phyloP scores from a whole-genome alignment of 2,113 vertebrate genomes.

The Neodon shergylaensis region DNA sequence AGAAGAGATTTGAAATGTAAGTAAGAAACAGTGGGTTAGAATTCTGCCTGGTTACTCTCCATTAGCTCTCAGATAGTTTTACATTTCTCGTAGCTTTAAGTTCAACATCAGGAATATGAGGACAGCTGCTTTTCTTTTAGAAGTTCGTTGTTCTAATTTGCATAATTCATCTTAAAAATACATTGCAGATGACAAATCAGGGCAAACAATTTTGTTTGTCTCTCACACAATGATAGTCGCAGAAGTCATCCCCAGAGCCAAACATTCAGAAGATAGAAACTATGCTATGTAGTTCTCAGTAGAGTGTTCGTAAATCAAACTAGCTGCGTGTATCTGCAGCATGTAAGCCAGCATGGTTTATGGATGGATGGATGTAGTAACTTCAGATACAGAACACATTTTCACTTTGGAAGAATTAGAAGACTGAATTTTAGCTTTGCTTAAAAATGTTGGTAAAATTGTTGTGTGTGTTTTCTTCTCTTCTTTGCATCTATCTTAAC shows the following conservation, averaged over 20 bases:
- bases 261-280: background rate
- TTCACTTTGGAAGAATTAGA: background rate
- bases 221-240: background rate
- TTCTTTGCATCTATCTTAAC: background rate
- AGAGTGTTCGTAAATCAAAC: background rate
- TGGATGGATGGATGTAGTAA: background rate
- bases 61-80: background rate
- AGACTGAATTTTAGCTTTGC: background rate
- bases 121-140: background rate
- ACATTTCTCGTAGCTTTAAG: conserved; percentile 19
- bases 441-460: background rate
- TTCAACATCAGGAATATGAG: background rate
- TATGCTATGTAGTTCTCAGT: background rate
- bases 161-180: background rate
- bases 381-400: background rate
- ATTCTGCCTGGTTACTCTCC: background rate
- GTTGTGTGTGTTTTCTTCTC: background rate
- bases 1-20: conserved; percentile 9
- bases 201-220: background rate
- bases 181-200: background rate
- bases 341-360: background rate
- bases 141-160: background rate
- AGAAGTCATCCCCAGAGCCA: background rate
- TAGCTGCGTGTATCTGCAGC: background rate
- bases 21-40: background rate